phyloP scores from a whole-genome alignment of 2,888 invertebrate genomes.

The Scaeva pyrastri region DNA sequence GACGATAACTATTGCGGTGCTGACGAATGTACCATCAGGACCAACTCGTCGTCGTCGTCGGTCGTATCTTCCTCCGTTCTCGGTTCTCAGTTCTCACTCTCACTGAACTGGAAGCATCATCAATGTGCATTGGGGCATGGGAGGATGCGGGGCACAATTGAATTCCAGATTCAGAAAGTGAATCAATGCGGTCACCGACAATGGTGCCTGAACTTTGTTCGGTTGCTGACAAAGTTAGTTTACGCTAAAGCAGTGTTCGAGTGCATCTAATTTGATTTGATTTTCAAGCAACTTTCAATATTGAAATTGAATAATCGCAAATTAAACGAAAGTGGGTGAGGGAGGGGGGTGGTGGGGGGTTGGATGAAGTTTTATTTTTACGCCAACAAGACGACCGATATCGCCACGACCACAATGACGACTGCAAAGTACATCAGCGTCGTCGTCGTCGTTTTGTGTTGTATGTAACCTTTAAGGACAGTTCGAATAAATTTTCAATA shows the following conservation, averaged over 20 bases:
- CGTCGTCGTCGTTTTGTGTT: too few species aligned
- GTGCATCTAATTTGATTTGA: slow-evolving; percentile 53
- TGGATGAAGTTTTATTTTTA: not conserved
- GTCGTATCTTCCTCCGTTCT: too few species aligned
- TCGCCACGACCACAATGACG: not conserved
- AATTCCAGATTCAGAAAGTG: slow-evolving; percentile 30
- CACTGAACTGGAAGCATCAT: not conserved
- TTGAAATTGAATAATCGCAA: slow-evolving; percentile 51
- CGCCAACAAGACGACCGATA: not conserved
- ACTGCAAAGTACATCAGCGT: not conserved
- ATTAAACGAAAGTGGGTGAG: not conserved
- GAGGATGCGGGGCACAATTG: slow-evolving; percentile 34
- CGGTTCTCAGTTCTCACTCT: not conserved
- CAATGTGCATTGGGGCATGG: too few species aligned
- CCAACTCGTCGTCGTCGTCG: too few species aligned
- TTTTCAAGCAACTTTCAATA: slow-evolving; percentile 32
- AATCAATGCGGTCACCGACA: slow-evolving; percentile 42
- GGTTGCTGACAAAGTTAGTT: slow-evolving; percentile 46
- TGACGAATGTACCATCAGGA: not conserved
- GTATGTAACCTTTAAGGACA: not conserved
- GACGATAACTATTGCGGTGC: not conserved
- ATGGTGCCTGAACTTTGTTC: slow-evolving; percentile 40
- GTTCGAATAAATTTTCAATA: slow-evolving; percentile 37
- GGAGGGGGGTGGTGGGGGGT: not conserved
- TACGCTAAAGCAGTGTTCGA: slow-evolving; percentile 15